phyloP scores from a whole-genome alignment of 2,888 invertebrate genomes.

The Nephrotoma flavescens region DNA sequence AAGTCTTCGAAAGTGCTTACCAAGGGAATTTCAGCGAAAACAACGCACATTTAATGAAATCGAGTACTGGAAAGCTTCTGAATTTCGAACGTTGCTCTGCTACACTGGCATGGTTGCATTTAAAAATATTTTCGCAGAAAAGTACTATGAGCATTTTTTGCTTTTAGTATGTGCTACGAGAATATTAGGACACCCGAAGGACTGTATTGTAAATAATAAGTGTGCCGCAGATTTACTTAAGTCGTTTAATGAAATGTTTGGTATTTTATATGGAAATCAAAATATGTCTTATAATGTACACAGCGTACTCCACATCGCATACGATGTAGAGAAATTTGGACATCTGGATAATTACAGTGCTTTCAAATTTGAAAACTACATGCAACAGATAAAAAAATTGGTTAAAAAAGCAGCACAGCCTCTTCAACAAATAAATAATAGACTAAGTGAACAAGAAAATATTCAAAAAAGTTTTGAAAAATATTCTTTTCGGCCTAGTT shows the following conservation, averaged over 20 bases:
- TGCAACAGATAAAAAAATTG: background rate
- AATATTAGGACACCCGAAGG: background rate
- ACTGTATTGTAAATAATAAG: conserved; percentile 2
- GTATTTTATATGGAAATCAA: conserved; percentile 10
- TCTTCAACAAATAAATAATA: background rate
- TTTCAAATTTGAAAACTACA: background rate
- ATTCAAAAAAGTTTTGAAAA: background rate
- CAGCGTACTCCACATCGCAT: conserved; percentile 7
- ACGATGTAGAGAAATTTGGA: conserved; percentile 7
- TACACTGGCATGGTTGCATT: background rate
- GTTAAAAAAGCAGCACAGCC: background rate
- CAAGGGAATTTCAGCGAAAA: background rate
- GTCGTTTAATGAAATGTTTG: conserved; percentile 8
- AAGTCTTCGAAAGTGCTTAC: background rate
- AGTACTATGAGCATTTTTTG: too few species aligned
- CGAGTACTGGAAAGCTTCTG: background rate
- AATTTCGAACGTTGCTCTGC: background rate
- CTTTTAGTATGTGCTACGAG: background rate
- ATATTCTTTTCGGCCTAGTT: background rate
- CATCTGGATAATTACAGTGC: background rate
- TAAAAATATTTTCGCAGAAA: background rate
- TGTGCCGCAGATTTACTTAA: conserved; percentile 4
- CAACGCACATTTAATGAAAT: background rate
- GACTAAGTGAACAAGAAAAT: background rate
- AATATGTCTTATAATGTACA: conserved; percentile 12